Base-by-base conservation (phyloP, 2,113 vertebrate genomes). In the Entelurus aequoreus region DNA sequence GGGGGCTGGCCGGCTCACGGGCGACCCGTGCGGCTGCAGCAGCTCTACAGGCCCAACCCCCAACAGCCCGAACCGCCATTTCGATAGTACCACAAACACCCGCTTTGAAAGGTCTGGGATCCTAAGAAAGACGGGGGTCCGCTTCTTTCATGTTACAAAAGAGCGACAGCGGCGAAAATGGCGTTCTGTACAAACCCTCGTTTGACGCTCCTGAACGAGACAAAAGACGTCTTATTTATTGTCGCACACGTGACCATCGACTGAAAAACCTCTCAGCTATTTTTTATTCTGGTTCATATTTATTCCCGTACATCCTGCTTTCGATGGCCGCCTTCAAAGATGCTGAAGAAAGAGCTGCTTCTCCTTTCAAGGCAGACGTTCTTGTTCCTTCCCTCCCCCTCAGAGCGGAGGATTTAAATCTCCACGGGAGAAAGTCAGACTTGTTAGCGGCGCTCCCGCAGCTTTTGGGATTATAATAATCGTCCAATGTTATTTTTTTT, bases 11-110 rank as follows among this genome's bases (percentile, higher is more conserved):
- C 92, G 3, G 86, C 92, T 6, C 85, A 73, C 9, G 85, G 87
- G 62, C 59, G 91, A 78, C 92, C 91, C 0, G 51, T 90, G 11
- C 68, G 76, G 6, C 52, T 91, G 68, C 92, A 92, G 76, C 91
- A 90, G 78, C 90, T 91, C 16, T 91, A 92, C 74, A 79, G 78
- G 62, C 89, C 52, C 0, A 89, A 81, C 65, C 86, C 81, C 1
- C 92, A 91, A 76, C 90, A 93, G 85, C 91, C 91, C 4, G 92
- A 96, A 57, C 91, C 91, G 0, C 94, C 94, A 0, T 93, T 92
- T 79, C 92, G 93, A 90, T 97, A 96, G 90, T 65, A 51, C 12
- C 13, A 51, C 42, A 40, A 64, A 55, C 59, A 71, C 65, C 47
- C 35, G 4, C 47, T 54, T 63, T 42, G 53, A 74, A 65, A 52